Evolutionary conservation across 1,140 invertebrate genomes (phyloP).

Genomic region (Campoletis sonorensis): DNA sequence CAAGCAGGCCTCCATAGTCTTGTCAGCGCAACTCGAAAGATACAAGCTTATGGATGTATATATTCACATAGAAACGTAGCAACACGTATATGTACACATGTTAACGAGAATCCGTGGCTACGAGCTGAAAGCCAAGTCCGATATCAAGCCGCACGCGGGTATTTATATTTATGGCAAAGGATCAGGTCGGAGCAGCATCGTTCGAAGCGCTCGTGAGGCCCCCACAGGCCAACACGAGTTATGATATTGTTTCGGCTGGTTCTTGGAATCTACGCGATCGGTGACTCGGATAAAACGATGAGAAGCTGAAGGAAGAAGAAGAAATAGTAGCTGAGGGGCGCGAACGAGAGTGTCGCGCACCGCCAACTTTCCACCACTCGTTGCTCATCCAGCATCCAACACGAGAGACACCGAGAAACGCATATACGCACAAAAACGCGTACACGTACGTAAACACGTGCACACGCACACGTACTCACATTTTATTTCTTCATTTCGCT

Average conservation of each 20-base stretch:
- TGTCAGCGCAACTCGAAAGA: neutral
- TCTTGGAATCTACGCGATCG: constrained; percentile 75
- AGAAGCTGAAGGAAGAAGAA: constrained; percentile 43
- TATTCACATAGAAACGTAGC: neutral
- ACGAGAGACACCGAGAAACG: constrained; percentile 10
- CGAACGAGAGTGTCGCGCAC: constrained; percentile 53
- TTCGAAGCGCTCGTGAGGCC: constrained; percentile 53
- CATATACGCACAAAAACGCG: neutral
- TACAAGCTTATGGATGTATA: constrained; percentile 20
- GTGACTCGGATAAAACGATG: constrained; percentile 70
- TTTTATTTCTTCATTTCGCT: constrained; percentile 60
- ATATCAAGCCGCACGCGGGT: constrained; percentile 48
- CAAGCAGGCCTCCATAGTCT: neutral
- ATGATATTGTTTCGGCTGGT: constrained; percentile 75
- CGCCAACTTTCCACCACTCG: constrained; percentile 56
- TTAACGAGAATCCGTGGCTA: constrained; percentile 19
- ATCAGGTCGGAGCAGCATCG: constrained; percentile 24
- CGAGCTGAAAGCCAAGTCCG: constrained; percentile 10
- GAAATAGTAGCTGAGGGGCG: constrained; percentile 44
- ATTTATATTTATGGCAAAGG: constrained; percentile 71
- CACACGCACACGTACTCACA: constrained; percentile 15
- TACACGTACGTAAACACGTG: neutral
- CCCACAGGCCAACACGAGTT: constrained; percentile 69
- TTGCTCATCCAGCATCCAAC: constrained; percentile 44
- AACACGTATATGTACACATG: neutral